These are phyloP conservation scores for Probosciger aterrimus DNA, from an alignment of 2,113 vertebrate genomes.

Conservation along the genomic window DNA sequence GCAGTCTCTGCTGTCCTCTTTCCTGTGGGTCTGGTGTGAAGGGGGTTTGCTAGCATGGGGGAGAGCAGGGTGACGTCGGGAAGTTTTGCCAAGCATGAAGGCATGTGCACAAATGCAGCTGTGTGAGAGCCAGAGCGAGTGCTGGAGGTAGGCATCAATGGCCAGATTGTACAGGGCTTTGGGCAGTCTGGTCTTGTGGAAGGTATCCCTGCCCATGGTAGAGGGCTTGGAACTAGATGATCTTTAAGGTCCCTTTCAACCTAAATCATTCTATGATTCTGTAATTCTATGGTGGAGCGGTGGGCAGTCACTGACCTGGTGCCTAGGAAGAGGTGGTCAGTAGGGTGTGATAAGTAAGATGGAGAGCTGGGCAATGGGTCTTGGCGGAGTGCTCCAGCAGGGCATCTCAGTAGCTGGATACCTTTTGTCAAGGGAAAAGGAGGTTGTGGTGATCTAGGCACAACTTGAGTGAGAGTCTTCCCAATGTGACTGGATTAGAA, in stretches of 20 bases:
- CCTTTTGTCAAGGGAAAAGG: not conserved
- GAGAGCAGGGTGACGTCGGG: accelerated
- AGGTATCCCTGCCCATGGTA: not conserved
- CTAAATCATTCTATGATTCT: not conserved
- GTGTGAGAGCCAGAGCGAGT: not conserved
- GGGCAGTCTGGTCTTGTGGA: not conserved
- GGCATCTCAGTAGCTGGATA: not conserved
- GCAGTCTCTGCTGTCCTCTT: not conserved
- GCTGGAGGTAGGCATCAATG: not conserved
- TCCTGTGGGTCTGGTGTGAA: not conserved
- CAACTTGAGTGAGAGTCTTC: not conserved
- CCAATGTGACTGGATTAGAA: not conserved
- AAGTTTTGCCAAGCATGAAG: accelerated
- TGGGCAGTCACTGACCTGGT: not conserved
- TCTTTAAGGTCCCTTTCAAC: not conserved
- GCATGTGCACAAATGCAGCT: not conserved
- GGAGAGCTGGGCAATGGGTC: not conserved
- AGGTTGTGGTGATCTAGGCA: not conserved
- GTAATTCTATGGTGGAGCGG: not conserved
- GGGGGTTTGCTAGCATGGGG: not conserved
- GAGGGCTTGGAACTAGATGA: not conserved
- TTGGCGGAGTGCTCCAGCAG: not conserved
- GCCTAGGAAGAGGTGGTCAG: not conserved
- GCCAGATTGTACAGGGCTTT: not conserved
- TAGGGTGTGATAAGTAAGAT: not conserved